A percentile compares a stretch with the other conserved stretches of the same genome.
phyloP scores from a whole-genome alignment of 2,797 vertebrate species.

The Anguilla marmorata region DNA sequence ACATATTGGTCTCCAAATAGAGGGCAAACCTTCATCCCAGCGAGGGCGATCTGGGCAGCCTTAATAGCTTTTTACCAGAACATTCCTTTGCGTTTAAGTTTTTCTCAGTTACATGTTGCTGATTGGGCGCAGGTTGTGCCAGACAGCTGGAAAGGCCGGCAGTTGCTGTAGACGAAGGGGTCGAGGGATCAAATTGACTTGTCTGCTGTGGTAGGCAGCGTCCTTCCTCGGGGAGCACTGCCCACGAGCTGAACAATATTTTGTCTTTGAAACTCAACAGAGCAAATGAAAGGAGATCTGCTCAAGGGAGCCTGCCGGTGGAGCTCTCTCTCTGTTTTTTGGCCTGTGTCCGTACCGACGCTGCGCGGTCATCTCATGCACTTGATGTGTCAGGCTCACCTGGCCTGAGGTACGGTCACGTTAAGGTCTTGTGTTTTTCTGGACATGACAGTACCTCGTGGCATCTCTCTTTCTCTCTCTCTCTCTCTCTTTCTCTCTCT shows the following conservation, averaged over 20 bases:
- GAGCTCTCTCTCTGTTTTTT: background rate
- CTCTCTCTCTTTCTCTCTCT: no score
- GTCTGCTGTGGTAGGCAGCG: background rate
- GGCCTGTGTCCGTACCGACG: background rate
- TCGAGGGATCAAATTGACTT: background rate
- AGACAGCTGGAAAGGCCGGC: slow-evolving; percentile 4
- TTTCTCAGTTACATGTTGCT: background rate
- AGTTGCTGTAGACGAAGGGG: slow-evolving; percentile 19
- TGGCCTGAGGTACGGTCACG: background rate
- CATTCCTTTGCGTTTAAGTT: slow-evolving; percentile 17
- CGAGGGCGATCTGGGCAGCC: slow-evolving; percentile 9
- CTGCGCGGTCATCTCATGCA: background rate
- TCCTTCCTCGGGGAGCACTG: background rate
- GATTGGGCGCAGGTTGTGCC: background rate
- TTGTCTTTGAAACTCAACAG: background rate
- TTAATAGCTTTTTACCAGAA: background rate
- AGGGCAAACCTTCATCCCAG: background rate
- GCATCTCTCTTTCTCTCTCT: no score
- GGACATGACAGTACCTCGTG: background rate
- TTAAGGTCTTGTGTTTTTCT: background rate
- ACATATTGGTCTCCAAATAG: slow-evolving; percentile 19
- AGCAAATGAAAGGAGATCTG: background rate
- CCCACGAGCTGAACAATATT: background rate
- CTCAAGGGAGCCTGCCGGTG: background rate
- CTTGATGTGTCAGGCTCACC: background rate